Conservation (phyloP, 2,888 invertebrate species). For the Cenopis cana region DNA sequence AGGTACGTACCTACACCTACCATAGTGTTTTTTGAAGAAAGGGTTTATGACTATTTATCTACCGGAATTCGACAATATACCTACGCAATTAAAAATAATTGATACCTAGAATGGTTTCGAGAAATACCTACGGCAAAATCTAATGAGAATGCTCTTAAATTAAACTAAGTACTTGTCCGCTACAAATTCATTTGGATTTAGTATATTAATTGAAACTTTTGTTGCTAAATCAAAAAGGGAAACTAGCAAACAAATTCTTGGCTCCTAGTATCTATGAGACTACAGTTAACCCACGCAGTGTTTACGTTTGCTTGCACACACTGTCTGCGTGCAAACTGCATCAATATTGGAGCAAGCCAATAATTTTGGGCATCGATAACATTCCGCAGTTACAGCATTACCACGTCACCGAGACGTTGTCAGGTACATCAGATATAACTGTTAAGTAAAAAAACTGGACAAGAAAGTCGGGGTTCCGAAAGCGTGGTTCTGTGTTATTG, state of each 20-base stretch:
- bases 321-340: neutral
- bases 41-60: too few species aligned
- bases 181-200: neutral
- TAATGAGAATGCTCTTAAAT: too few species aligned
- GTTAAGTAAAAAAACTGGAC: constrained; percentile 5
- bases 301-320: neutral
- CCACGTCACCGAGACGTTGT: constrained; percentile 9
- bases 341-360: neutral
- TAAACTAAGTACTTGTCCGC: too few species aligned
- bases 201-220: neutral
- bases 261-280: neutral
- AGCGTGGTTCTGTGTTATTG: constrained; percentile 6
- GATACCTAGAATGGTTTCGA: too few species aligned
- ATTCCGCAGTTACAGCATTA: constrained; percentile 9
- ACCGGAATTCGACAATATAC: too few species aligned
- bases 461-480: neutral
- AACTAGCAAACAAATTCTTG: constrained; percentile 6
- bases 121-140: too few species aligned
- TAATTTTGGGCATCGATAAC: neutral
- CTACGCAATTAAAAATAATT: too few species aligned
- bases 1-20: too few species aligned
- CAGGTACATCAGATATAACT: constrained; percentile 21
- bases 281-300: neutral
- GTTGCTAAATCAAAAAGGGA: constrained; percentile 7
- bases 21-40: too few species aligned